Evolutionary conservation across 2,797 vertebrate species (phyloP).

Genomic region (Pogonophryne albipinna): DNA sequence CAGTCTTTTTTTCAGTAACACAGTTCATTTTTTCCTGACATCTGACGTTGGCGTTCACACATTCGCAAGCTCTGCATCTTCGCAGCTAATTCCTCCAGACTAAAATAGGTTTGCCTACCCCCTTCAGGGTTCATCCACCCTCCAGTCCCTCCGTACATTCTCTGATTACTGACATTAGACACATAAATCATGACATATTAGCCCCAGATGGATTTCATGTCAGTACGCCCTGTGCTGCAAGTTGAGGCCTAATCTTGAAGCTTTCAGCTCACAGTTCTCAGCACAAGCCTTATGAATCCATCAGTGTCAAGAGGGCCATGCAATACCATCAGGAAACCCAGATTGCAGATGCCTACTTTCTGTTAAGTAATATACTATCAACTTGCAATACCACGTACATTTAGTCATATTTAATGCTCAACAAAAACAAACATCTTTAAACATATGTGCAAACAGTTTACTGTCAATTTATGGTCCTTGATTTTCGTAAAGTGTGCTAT

Average conservation of each 20-base stretch:
- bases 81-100: constrained; percentile 45
- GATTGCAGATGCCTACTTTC: neutral
- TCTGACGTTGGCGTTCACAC: constrained; percentile 49
- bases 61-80: constrained; percentile 45
- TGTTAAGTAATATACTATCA: neutral
- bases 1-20: constrained; percentile 15
- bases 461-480: neutral
- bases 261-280: constrained; percentile 5
- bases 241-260: constrained; percentile 25
- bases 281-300: constrained; percentile 7
- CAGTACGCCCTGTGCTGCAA: constrained; percentile 3
- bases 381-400: neutral
- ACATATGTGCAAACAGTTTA: neutral
- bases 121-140: constrained; percentile 41
- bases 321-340: neutral
- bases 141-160: constrained; percentile 28
- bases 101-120: constrained; percentile 48
- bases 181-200: constrained; percentile 48
- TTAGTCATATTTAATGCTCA: neutral
- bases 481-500: neutral
- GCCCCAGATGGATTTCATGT: constrained; percentile 41
- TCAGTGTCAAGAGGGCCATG: neutral
- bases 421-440: neutral
- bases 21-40: constrained; percentile 38
- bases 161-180: constrained; percentile 57